Conservation (phyloP, 1,140 invertebrate genomes). For the Dysdera silvatica region DNA sequence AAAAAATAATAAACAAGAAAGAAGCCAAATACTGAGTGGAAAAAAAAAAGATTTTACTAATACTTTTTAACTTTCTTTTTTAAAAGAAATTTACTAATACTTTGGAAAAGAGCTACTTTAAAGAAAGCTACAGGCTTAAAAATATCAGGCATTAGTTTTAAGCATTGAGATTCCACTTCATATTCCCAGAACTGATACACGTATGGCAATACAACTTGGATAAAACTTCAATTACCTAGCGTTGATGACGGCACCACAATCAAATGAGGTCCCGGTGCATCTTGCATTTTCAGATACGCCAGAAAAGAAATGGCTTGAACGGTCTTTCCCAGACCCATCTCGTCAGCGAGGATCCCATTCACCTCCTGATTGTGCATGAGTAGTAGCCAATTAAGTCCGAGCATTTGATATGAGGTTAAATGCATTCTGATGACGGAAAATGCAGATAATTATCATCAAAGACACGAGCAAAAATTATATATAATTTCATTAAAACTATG, state of each 20-base stretch:
- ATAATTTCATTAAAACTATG: not conserved
- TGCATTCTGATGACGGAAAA: conserved; percentile 39
- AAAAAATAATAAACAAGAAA: too few relatives aligned
- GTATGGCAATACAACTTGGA: too few relatives aligned
- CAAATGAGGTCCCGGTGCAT: conserved; percentile 62
- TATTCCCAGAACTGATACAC: too few relatives aligned
- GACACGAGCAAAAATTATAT: too few relatives aligned
- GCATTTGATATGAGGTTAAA: conserved; percentile 80
- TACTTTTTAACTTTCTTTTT: too few relatives aligned
- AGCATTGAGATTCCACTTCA: not conserved
- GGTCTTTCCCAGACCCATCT: conserved; percentile 85
- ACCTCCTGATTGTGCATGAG: conserved; percentile 80
- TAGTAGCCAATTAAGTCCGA: conserved; percentile 88
- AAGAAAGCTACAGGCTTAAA: too few relatives aligned
- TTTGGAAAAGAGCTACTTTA: too few relatives aligned
- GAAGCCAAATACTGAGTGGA: too few relatives aligned
- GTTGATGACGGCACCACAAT: conserved; percentile 88
- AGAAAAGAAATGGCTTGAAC: conserved; percentile 73
- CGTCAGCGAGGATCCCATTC: conserved; percentile 88
- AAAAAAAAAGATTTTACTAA: too few relatives aligned
- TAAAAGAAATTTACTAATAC: too few relatives aligned
- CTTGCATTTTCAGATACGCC: conserved; percentile 71
- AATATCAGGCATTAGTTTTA: not conserved
- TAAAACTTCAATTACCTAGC: conserved; percentile 55
- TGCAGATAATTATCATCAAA: not conserved